Evolutionary conservation across 92 coral and sea anemone genomes (phyloP).

Genomic region (Hydrozoanthus gracilis): DNA sequence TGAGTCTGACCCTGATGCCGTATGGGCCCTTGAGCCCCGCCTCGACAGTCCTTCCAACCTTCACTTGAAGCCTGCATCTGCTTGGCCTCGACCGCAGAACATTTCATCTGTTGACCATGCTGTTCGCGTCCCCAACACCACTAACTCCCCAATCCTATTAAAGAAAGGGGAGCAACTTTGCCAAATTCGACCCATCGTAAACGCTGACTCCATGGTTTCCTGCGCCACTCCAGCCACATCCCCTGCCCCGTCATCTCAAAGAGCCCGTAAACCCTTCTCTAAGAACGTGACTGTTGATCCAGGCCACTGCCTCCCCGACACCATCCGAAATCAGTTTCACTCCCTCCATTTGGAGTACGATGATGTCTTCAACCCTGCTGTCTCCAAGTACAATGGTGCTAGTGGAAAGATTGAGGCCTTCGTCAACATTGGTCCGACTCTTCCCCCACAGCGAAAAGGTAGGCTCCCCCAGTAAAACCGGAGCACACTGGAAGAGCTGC

Average conservation of each 20-base stretch:
- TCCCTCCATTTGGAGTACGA: conserved; percentile 56
- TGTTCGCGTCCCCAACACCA: conserved; percentile 54
- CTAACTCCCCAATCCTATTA: conserved; percentile 43
- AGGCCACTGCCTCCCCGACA: conserved; percentile 38
- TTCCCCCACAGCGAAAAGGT: conserved; percentile 64
- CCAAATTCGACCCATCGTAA: conserved; percentile 50
- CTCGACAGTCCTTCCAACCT: conserved; percentile 68
- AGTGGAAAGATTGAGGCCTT: conserved; percentile 51
- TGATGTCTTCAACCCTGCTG: conserved; percentile 59
- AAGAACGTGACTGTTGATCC: conserved; percentile 3
- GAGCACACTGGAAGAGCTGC: conserved; percentile 52
- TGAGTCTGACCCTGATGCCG: conserved; percentile 60
- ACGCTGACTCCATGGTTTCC: conserved; percentile 29
- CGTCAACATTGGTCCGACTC: conserved; percentile 54
- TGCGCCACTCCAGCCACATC: conserved; percentile 5
- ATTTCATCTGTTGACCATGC: conserved; percentile 46
- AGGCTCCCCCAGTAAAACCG: conserved; percentile 59
- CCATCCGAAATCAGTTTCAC: conserved; percentile 51
- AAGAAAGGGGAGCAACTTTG: conserved; percentile 62
- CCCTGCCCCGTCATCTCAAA: not conserved
- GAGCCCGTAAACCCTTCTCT: conserved; percentile 3
- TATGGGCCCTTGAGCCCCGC: conserved; percentile 69
- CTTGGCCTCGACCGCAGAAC: conserved; percentile 66
- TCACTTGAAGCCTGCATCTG: conserved; percentile 49
- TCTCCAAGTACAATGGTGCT: conserved; percentile 68